These are phyloP conservation scores for Atractosteus spatula DNA, from an alignment of 2,113 vertebrate genomes.

Conservation along the genomic window DNA sequence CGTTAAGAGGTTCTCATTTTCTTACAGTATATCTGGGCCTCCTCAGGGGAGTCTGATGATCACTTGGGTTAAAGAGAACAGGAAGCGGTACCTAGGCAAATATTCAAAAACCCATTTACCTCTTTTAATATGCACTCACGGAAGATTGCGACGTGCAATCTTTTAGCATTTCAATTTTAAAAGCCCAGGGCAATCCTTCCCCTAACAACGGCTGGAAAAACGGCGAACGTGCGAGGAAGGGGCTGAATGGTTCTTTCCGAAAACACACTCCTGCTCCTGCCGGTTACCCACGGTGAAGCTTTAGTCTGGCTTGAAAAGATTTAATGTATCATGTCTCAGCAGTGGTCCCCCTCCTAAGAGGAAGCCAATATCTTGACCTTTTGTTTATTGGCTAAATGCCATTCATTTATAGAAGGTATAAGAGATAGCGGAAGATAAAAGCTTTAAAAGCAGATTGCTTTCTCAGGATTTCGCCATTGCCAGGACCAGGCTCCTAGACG, in stretches of 20 bases:
- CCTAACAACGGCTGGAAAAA: neutral
- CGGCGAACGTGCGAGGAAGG: neutral
- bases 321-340: neutral
- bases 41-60: slow-evolving; percentile 1
- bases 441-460: neutral
- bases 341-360: neutral
- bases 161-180: neutral
- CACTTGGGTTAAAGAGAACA: slow-evolving; percentile 18
- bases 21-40: no score
- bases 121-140: no score
- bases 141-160: no score
- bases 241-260: neutral
- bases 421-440: neutral
- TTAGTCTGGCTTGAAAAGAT: neutral
- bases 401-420: slow-evolving; percentile 1
- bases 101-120: no score
- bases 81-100: neutral
- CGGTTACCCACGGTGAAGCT: neutral
- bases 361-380: neutral
- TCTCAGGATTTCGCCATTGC: neutral
- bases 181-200: neutral
- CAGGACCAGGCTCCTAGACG: slow-evolving; percentile 19
- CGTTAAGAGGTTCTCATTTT: no score
- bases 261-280: neutral
- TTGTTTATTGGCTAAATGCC: slow-evolving; percentile 1